phyloP scores from a whole-genome alignment of 2,797 vertebrate genomes.

The Chelmon rostratus region DNA sequence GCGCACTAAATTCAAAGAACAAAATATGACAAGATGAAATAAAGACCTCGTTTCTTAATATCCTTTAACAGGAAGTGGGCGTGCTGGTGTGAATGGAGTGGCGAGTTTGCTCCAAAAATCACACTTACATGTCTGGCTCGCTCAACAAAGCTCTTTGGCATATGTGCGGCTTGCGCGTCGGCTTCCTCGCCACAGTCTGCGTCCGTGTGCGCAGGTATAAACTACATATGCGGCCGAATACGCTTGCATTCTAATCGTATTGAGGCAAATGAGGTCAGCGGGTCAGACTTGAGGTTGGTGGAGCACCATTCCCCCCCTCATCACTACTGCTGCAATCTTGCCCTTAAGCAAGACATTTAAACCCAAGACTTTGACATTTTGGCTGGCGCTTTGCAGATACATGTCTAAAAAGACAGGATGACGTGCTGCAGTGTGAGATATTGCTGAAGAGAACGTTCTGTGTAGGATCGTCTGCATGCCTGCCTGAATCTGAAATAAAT shows the following conservation, averaged over 20 bases:
- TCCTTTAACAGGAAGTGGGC: constrained; percentile 65
- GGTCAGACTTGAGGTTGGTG: constrained; percentile 11
- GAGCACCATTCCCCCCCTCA: not conserved
- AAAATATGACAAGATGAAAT: constrained; percentile 52
- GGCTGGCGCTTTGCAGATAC: not conserved
- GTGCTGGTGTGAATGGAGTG: constrained; percentile 46
- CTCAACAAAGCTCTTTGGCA: constrained; percentile 51
- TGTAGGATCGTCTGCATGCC: not conserved
- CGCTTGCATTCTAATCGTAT: constrained; percentile 19
- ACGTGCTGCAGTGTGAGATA: not conserved
- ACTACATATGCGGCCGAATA: not conserved
- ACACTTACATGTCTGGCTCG: constrained; percentile 64
- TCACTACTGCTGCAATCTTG: constrained; percentile 4
- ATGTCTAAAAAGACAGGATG: not conserved
- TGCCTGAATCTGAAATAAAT: not conserved
- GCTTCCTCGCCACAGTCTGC: constrained; percentile 19
- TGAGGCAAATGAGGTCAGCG: not conserved
- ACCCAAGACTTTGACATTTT: fast-evolving
- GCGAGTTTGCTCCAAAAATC: constrained; percentile 71
- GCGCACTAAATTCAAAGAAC: constrained; percentile 43
- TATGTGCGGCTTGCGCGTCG: constrained; percentile 35
- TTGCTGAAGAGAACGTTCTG: not conserved
- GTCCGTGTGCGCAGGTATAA: not conserved
- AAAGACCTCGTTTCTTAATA: constrained; percentile 70
- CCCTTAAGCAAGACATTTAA: not conserved